Base-by-base conservation (phyloP, 2,888 invertebrate genomes). In the Scaptomyza reducta region DNA sequence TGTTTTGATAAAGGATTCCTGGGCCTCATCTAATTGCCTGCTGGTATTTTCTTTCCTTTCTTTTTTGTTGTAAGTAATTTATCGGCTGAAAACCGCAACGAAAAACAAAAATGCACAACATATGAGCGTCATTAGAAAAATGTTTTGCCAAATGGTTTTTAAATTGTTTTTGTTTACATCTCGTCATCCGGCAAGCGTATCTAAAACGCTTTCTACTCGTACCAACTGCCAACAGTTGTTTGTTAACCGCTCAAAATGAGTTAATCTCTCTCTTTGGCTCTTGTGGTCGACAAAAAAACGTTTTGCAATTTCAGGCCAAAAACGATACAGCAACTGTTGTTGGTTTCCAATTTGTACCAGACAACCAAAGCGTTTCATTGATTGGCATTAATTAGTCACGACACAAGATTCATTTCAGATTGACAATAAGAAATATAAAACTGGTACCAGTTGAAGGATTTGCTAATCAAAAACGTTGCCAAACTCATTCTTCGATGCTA, bases 131-230 rank as follows among this genome's bases (percentile, higher is more conserved):
- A 88, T 86, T 88, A 88, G 84, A 84, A 80, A 86, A 87, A 84
- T 88, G 87, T 88, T 88, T 86, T 88, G 86, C 84, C 85, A 86
- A 86, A 86, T 86, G 88, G 86, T 74, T 88, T 86, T 86, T 88
- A 88, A 85, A 88, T 88, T 85, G 86, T 83, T 83, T 83, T 83
- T 85, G 83, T 86, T 86, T 82, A 77, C 68, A 82, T 38, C 61
- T 70, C 70, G 47, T 70, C 70, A 70, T 69, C 63, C 70, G 79
- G 74, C 59, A 27, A 72, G 66, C 68, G 71, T 75, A 56, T 71
- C 78, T 68, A 78, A 40, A 78, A 65, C 68, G 75, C 71, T 82
- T 79, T 85, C 81, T 76, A 78, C 80, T 65, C 49, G 64, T 31
- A 49, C 55, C 59, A 67, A 61, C 66, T 50, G 59, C 69, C 67